These are phyloP conservation scores for Dasyprocta punctata DNA, from an alignment of 2,113 vertebrate genomes.

Conservation along the genomic window DNA sequence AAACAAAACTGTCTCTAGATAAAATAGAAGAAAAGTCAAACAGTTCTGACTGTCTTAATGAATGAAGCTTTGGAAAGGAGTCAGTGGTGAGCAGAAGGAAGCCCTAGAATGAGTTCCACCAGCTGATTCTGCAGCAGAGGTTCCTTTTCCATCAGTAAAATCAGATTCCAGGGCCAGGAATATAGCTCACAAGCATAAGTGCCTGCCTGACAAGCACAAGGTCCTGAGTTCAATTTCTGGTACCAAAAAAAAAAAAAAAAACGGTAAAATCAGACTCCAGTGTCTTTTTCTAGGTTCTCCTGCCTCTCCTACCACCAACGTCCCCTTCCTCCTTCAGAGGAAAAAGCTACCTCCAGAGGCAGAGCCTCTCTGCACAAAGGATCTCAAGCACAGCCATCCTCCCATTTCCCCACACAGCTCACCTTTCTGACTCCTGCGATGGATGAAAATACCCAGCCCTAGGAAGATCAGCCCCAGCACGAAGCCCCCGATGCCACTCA, in stretches of 20 bases:
- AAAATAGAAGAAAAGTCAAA: accelerated
- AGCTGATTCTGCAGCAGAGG: accelerated
- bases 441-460: not conserved
- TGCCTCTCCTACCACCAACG: not conserved
- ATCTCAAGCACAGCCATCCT: accelerated
- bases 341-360: not conserved
- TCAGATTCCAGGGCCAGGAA: too few species aligned
- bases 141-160: accelerated
- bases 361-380: accelerated
- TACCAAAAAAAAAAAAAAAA: too few species aligned
- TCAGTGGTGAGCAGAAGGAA: accelerated
- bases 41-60: not conserved
- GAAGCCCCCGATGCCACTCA: slow-evolving; percentile 61
- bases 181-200: too few species aligned
- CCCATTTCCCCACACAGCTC: not conserved
- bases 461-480: slow-evolving; percentile 76
- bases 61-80: not conserved
- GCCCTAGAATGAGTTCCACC: not conserved
- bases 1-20: not conserved
- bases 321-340: accelerated
- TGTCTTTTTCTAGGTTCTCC: too few species aligned
- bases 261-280: not conserved
- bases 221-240: too few species aligned
- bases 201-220: too few species aligned
- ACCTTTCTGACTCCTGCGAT: slow-evolving; percentile 53